Conservation (phyloP, 1,140 invertebrate species). For the Lineus longissimus region DNA sequence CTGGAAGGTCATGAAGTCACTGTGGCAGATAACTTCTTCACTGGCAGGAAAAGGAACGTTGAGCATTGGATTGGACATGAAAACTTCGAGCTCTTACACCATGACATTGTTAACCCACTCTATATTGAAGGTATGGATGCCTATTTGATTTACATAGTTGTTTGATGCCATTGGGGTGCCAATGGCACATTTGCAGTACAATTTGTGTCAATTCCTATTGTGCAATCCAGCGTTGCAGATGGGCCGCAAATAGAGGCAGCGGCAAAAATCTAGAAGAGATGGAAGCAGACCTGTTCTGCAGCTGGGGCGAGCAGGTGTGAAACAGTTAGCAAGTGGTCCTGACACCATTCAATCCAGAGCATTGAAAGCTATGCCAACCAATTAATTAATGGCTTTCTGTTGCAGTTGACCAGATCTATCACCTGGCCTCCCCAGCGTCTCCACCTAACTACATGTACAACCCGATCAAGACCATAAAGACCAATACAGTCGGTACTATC, state of each 20-base stretch:
- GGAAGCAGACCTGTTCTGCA: too few species aligned
- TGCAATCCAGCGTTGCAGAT: too few species aligned
- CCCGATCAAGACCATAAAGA: conserved; percentile 99
- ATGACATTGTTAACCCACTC: conserved; percentile 97
- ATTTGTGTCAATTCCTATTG: background rate
- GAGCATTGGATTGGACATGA: conserved; percentile 99
- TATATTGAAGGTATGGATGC: conserved; percentile 74
- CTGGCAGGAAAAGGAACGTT: conserved; percentile 92
- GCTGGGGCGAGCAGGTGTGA: too few species aligned
- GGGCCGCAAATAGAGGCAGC: too few species aligned
- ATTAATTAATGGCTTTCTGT: conserved; percentile 13
- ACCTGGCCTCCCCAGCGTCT: conserved; percentile 96
- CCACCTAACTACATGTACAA: conserved; percentile 99
- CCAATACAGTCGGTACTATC: conserved; percentile 98
- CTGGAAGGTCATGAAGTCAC: conserved; percentile 95
- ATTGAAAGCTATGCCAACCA: background rate
- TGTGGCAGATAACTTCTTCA: conserved; percentile 98
- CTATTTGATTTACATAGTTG: too few species aligned
- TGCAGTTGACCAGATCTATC: conserved; percentile 96
- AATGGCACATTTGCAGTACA: too few species aligned
- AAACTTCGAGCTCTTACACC: conserved; percentile 98
- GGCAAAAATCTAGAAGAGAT: too few species aligned
- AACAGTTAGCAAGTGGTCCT: too few species aligned
- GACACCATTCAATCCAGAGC: too few species aligned
- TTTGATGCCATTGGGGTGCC: too few species aligned